A percentile compares a stretch with the other conserved stretches of the same genome.
These are phyloP conservation scores for Drosophila flavopinicola DNA, from an alignment of 2,888 invertebrate genomes.

Conservation along the genomic window DNA sequence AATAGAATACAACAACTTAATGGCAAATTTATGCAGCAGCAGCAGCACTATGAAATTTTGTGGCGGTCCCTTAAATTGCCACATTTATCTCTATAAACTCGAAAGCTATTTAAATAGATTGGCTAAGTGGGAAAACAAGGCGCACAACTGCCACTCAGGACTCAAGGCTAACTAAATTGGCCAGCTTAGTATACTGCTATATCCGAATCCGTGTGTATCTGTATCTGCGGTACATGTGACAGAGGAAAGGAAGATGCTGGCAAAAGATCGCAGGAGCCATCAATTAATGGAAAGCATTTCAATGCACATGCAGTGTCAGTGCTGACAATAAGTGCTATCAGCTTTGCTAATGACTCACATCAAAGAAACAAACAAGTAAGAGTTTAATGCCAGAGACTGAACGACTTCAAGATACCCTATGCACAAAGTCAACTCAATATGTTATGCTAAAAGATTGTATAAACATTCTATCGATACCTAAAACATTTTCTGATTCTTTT, in stretches of 20 bases:
- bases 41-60: conserved; percentile 57
- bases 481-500: too few relatives aligned
- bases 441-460: too few relatives aligned
- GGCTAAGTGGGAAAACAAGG: conserved; percentile 6
- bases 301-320: conserved; percentile 44
- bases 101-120: conserved; percentile 67
- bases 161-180: conserved; percentile 19
- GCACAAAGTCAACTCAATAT: too few relatives aligned
- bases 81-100: conserved; percentile 49
- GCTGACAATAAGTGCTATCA: conserved; percentile 41
- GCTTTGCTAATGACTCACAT: conserved; percentile 55
- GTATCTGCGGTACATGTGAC: background rate
- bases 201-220: background rate
- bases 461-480: too few relatives aligned
- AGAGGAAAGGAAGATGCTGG: background rate
- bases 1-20: conserved; percentile 65
- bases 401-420: conserved; percentile 4
- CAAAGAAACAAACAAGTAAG: conserved; percentile 13
- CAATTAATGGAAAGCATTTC: conserved; percentile 58
- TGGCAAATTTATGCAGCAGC: conserved; percentile 68
- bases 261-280: conserved; percentile 30
- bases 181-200: background rate
- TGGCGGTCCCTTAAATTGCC: conserved; percentile 32
- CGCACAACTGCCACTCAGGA: conserved; percentile 10
- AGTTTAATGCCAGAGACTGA: background rate